Evolutionary conservation across 2,797 vertebrate genomes (phyloP), one percentile per base, ranked within the genome.

Genomic region (Pipistrellus pipistrellus): DNA sequence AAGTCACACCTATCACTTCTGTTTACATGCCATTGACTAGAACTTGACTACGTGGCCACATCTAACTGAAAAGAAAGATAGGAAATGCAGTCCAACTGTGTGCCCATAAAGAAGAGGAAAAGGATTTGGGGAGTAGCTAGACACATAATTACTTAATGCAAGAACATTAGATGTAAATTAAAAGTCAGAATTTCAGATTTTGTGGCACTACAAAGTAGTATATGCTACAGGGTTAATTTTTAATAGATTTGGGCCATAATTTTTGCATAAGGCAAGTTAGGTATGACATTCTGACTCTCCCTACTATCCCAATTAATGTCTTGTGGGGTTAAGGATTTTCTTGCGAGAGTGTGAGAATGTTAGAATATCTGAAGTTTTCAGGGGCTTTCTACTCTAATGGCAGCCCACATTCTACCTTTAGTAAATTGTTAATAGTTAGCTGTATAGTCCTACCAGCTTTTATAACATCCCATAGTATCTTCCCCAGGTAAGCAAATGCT

Each of bases 221-320:
- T 14, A 84, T 27, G 30, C 53, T n/a, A 1, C 38, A n/a, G 4
- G 8, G 25, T 48, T 85, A 69, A 41, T 48, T 71, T 78, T 89
- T 72, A 64, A 80, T 77, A 51, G 71, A 57, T 64, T 32, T 0
- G 32, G 48, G 1, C 25, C 12, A 27, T 38, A 66, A n/a, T 35
- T 80, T 53, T 91, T 92, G 35, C 30, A 23, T 38, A 91, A 92
- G 11, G 75, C 10, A 78, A 92, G 48, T 87, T 66, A 73, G 18
- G 25, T 3, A 27, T 72, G 44, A 53, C 44, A 82, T 82, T 85
- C 30, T 72, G 12, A 72, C 72, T n/a, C 8, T 21, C 10, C 12
- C 27, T 23, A 73, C 53, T 64, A 77, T 66, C 2, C 20, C 5
- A 23, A 8, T 53, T 82, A 76, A 35, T 68, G 21, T 6, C 5